phyloP scores from a whole-genome alignment of 2,888 invertebrate genomes.

The Steinernema carpocapsae region DNA sequence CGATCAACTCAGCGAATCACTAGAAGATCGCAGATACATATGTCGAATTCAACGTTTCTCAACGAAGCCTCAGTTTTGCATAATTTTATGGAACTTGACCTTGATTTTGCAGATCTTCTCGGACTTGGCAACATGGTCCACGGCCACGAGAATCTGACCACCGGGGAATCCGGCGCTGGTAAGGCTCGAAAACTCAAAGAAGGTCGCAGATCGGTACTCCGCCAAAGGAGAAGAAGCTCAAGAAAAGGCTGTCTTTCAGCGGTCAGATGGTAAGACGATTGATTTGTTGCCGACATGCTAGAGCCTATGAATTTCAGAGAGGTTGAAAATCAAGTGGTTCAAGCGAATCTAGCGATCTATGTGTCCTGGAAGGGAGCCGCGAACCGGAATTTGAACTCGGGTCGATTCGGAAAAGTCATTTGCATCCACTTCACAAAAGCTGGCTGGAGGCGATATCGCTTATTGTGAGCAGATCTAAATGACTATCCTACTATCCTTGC shows the following conservation, averaged over 20 bases:
- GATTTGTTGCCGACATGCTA: too few relatives aligned
- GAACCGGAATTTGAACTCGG: constrained; percentile 74
- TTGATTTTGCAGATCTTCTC: too few relatives aligned
- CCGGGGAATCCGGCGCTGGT: constrained; percentile 98
- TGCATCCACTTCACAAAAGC: constrained; percentile 99
- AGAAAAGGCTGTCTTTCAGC: constrained; percentile 49
- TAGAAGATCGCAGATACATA: constrained; percentile 96
- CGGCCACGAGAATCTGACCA: constrained; percentile 75
- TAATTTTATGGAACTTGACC: too few relatives aligned
- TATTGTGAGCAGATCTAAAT: constrained; percentile 77
- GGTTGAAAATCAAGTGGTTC: constrained; percentile 99
- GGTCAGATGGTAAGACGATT: constrained; percentile 36
- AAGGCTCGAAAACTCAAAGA: constrained; percentile 99
- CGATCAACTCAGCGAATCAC: constrained; percentile 75
- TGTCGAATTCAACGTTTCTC: constrained; percentile 74
- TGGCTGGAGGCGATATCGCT: constrained; percentile 99
- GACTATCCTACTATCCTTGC: too few relatives aligned
- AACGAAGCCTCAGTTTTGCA: constrained; percentile 98
- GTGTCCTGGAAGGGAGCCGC: constrained; percentile 99
- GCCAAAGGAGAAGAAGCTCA: constrained; percentile 37
- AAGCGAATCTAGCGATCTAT: constrained; percentile 98
- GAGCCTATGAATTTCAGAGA: too few relatives aligned
- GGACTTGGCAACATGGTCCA: constrained; percentile 65
- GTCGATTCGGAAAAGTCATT: constrained; percentile 89
- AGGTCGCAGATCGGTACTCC: constrained; percentile 84